Base-by-base conservation (phyloP, 1,140 invertebrate genomes). In the Aphelinus atriplicis region DNA sequence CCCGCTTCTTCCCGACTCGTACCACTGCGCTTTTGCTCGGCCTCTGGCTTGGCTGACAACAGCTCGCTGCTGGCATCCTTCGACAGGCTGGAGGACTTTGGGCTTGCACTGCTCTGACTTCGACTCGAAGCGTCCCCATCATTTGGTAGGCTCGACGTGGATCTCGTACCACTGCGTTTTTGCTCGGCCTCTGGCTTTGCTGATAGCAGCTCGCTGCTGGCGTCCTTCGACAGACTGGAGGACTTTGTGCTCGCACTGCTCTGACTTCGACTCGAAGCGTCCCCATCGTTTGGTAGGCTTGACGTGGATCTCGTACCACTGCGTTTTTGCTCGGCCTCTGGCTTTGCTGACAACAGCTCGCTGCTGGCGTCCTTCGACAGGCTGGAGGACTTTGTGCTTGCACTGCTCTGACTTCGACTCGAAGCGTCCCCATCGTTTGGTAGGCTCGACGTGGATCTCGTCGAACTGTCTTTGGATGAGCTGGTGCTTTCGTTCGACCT, bases 21-120 rank as follows among this genome's bases (percentile, higher is more conserved):
- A 7, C 1, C 46, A 56, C 6, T 75, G 7, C 56, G 50, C 9
- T 42, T 45, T 10, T 51, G 3, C 10, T 55, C n/a, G 1, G 1
- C 3, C 10, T 48, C 48, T 45, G 51, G 51, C 79, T 4, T 77
- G 67, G 72, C 83, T 82, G 0, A 77, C 48, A 47, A 80, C 84
- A 46, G 80, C 82, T 53, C 51, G 53, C 81, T 85, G 70, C 79
- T 81, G 50, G 79, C 78, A 60, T 84, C 73, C 68, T 83, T 80
- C 50, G 78, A 69, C 5, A 78, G 7, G 10, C 10, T 77, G 1
- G 79, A 60, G 75, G 5, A 51, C 26, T 26, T 26, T 26, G 26
- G 0, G 2, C 77, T 56, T 3, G 57, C 51, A 63, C 77, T 79
- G 57, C 78, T 71, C 64, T 81, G 86, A 42, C 78, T 79, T 7